Conservation (phyloP, 2,888 invertebrate species). For the Rhamphomyia laevipes region DNA sequence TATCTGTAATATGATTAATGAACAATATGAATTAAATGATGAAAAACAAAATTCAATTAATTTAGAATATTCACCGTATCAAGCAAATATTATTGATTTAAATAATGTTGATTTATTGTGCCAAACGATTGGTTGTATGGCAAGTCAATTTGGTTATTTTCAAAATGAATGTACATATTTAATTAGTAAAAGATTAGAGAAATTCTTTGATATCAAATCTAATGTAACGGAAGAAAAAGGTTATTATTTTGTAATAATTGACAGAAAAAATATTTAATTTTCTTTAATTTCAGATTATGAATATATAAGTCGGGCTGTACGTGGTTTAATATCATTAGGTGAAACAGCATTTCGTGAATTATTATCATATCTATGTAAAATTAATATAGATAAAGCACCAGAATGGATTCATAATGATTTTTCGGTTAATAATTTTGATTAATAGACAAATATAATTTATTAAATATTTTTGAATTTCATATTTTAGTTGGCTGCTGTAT, state of each 20-base stretch:
- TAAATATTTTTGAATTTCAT: background rate
- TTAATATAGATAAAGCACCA: slow-evolving; percentile 24
- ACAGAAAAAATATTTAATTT: background rate
- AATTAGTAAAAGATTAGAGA: slow-evolving; percentile 25
- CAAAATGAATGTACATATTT: slow-evolving; percentile 31
- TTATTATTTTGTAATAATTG: background rate
- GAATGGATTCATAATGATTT: slow-evolving; percentile 28
- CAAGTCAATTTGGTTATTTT: slow-evolving; percentile 29
- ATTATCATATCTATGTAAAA: slow-evolving; percentile 30
- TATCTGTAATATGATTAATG: background rate
- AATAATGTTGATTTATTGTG: slow-evolving; percentile 27
- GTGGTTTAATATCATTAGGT: slow-evolving; percentile 30
- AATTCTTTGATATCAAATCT: slow-evolving; percentile 23
- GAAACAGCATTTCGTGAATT: slow-evolving; percentile 35
- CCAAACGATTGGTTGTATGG: slow-evolving; percentile 29
- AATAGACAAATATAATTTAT: background rate
- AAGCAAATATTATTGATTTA: slow-evolving; percentile 26
- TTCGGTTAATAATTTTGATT: slow-evolving; percentile 17
- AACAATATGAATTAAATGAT: slow-evolving; percentile 6
- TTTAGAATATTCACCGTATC: slow-evolving; percentile 22
- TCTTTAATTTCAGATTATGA: slow-evolving; percentile 25
- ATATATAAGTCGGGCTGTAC: slow-evolving; percentile 29
- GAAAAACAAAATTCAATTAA: slow-evolving; percentile 5
- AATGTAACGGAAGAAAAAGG: too few relatives aligned
- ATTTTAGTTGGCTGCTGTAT: slow-evolving; percentile 26